phyloP scores from a whole-genome alignment of 2,113 vertebrate species.

The Pomatostomus ruficeps region DNA sequence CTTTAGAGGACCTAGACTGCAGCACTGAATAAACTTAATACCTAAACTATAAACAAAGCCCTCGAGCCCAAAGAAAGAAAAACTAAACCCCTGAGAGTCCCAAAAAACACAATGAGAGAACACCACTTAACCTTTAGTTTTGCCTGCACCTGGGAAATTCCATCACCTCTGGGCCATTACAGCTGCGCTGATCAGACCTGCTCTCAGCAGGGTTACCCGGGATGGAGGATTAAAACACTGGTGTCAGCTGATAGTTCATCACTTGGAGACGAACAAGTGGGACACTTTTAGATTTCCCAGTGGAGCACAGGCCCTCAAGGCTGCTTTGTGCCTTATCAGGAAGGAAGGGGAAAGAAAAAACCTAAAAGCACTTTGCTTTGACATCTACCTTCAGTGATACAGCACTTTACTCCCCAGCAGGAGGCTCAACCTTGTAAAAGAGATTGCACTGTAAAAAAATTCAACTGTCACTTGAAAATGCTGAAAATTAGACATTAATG shows the following conservation, averaged over 20 bases:
- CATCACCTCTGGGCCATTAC: not conserved
- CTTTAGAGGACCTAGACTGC: not conserved
- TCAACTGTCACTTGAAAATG: not conserved
- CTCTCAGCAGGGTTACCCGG: constrained; percentile 4
- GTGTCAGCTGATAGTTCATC: constrained; percentile 22
- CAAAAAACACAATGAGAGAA: constrained; percentile 12
- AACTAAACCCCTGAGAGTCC: not conserved
- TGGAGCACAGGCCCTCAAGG: constrained; percentile 7
- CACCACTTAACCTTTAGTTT: constrained; percentile 14
- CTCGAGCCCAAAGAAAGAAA: not conserved
- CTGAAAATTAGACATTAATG: not conserved
- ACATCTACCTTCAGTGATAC: not conserved
- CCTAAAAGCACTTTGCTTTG: not conserved
- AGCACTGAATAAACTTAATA: not conserved
- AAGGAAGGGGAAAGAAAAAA: not conserved
- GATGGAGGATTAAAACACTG: not conserved
- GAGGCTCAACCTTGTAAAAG: not conserved
- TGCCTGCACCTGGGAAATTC: not conserved
- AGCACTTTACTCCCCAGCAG: constrained; percentile 16
- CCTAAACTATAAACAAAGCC: not conserved
- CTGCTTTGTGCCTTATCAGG: not conserved
- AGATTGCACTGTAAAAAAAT: not conserved
- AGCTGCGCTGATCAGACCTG: not conserved
- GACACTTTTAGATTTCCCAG: constrained; percentile 32
- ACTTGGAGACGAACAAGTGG: constrained; percentile 9